A percentile compares a stretch with the other conserved stretches of the same genome.
phyloP scores from a whole-genome alignment of 2,113 vertebrate species.

The Pungitius pungitius region DNA sequence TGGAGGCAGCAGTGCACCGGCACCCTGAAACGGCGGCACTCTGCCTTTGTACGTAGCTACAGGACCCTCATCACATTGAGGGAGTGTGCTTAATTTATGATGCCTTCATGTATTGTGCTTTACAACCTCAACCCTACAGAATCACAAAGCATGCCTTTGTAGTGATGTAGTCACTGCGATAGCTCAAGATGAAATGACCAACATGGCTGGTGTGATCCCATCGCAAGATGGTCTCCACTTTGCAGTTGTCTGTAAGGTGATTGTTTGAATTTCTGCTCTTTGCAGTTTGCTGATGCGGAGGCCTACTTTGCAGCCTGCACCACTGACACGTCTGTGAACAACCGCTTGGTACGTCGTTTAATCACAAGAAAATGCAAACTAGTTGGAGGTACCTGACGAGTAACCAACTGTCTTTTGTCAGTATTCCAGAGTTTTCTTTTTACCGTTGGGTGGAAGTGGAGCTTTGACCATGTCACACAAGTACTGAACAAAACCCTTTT shows the following conservation, averaged over 20 bases:
- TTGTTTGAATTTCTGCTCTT: not conserved
- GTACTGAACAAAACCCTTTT: conserved; percentile 31
- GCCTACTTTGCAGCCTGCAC: conserved; percentile 88
- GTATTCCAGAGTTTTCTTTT: not conserved
- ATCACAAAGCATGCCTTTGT: not conserved
- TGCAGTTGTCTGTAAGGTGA: not conserved
- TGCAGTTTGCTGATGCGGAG: conserved; percentile 93
- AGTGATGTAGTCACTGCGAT: too few species aligned
- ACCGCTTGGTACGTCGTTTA: conserved; percentile 87
- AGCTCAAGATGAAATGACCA: too few species aligned
- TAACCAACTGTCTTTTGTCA: too few species aligned
- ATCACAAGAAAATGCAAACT: not conserved
- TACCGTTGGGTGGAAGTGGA: not conserved
- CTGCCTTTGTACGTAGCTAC: conserved; percentile 87
- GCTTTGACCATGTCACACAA: not conserved
- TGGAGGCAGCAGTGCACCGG: conserved; percentile 95
- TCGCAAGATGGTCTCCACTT: not conserved
- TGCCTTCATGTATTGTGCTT: not conserved
- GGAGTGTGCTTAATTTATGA: not conserved
- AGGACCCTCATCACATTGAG: not conserved
- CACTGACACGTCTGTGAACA: conserved; percentile 85
- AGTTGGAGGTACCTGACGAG: not conserved
- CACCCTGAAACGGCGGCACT: conserved; percentile 83
- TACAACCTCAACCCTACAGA: not conserved
- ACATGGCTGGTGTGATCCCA: not conserved